Percentiles rank a stretch among this genome's conserved stretches.
Conservation (phyloP, 53 echinoderm and acorn worm genomes). For the Holothuria leucospilota region DNA sequence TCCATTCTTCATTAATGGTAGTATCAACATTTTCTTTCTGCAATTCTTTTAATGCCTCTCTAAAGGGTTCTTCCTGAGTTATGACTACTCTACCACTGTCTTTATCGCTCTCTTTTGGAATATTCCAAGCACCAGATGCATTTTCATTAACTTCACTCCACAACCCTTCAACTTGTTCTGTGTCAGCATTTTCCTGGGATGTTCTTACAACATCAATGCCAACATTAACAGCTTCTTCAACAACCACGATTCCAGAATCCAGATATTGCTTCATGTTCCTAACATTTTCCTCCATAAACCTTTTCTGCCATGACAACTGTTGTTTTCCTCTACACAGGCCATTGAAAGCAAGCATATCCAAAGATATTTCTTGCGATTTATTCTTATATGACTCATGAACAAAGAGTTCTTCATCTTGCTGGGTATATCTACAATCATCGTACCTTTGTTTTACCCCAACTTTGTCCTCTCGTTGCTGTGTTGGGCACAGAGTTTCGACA, state of each 20-base stretch:
- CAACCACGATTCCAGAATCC: conserved; percentile 18
- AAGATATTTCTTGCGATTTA: background rate
- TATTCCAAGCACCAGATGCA: too few species aligned
- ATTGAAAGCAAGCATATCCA: conserved; percentile 18
- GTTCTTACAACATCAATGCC: background rate
- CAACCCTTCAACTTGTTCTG: background rate
- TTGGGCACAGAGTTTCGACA: too few species aligned
- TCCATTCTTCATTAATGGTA: background rate
- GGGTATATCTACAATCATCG: too few species aligned
- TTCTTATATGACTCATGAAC: too few species aligned
- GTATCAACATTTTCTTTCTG: background rate
- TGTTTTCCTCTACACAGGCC: conserved; percentile 24
- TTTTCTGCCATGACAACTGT: conserved; percentile 10
- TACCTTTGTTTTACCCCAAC: too few species aligned
- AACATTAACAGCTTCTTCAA: background rate
- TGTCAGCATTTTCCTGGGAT: background rate
- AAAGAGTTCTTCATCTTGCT: too few species aligned
- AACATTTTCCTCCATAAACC: background rate
- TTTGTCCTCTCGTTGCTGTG: too few species aligned
- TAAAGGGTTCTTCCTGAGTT: too few species aligned
- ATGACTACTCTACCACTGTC: background rate
- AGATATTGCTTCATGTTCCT: background rate
- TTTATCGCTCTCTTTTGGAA: background rate
- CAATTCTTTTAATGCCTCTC: background rate
- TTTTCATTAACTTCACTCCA: background rate